Evolutionary conservation across 1,140 invertebrate genomes (phyloP).

Genomic region (Ceratosolen fusciceps): DNA sequence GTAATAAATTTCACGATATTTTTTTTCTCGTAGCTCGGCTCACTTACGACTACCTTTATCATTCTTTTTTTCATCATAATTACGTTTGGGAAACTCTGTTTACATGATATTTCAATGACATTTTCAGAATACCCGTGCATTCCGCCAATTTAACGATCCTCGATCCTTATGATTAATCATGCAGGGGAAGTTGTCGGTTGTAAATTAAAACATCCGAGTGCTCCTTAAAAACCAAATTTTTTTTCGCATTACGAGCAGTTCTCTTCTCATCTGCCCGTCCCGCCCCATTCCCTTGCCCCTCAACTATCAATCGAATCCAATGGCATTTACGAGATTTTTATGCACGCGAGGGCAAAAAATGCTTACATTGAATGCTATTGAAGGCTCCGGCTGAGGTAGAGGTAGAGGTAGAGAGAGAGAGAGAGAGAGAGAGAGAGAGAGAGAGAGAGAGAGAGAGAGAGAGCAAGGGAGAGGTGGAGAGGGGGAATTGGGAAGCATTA

Average conservation of each 20-base stretch:
- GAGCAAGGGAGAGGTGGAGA: constrained; percentile 21
- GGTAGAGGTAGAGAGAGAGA: constrained; percentile 16
- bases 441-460: constrained; percentile 27
- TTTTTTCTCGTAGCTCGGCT: background rate
- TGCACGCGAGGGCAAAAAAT: no score
- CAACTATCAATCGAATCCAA: no score
- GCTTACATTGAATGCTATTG: background rate
- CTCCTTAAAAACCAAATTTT: no score
- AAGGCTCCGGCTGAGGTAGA: constrained; percentile 20
- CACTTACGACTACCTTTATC: background rate
- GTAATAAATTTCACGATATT: background rate
- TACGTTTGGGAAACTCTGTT: background rate
- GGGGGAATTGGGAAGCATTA: no score
- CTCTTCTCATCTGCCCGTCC: background rate
- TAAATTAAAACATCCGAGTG: background rate
- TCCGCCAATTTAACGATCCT: background rate
- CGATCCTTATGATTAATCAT: background rate
- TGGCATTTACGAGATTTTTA: no score
- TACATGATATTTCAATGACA: background rate
- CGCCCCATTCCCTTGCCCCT: no score
- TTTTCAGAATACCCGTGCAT: background rate
- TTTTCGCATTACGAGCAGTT: no score
- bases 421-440: constrained; percentile 21
- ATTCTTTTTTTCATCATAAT: background rate
- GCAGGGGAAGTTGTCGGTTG: background rate